These are phyloP conservation scores for Acestrorhynchus altus DNA, from an alignment of 2,797 vertebrate species.

Conservation along the genomic window DNA sequence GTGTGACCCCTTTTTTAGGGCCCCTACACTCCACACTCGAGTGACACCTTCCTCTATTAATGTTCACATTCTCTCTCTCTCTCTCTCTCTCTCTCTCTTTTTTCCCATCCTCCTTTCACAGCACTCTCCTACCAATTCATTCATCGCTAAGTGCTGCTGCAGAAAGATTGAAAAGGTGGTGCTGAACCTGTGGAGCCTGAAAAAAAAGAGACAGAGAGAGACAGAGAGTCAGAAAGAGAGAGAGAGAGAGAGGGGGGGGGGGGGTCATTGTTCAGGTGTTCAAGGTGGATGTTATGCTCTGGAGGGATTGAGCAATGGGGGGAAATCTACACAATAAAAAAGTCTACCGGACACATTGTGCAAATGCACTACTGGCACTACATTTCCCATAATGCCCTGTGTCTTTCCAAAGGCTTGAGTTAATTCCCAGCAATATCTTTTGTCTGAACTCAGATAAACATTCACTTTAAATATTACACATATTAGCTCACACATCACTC, in stretches of 20 bases:
- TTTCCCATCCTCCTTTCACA: constrained; percentile 61
- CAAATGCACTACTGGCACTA: too few species aligned
- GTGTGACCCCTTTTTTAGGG: constrained; percentile 70
- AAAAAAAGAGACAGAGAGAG: constrained; percentile 42
- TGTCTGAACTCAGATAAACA: too few species aligned
- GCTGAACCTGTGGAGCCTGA: constrained; percentile 78
- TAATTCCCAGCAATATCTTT: too few species aligned
- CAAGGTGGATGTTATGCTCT: too few species aligned
- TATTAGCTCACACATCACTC: too few species aligned
- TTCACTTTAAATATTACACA: too few species aligned
- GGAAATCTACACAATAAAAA: too few species aligned
- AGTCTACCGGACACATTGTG: too few species aligned
- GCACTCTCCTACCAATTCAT: constrained; percentile 82
- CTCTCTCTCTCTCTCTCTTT: constrained; percentile 42
- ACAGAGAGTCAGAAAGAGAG: constrained; percentile 43
- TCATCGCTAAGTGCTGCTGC: constrained; percentile 79
- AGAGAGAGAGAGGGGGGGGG: constrained; percentile 45
- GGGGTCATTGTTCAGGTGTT: neutral
- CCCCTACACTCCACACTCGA: constrained; percentile 74
- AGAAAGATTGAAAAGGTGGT: constrained; percentile 82
- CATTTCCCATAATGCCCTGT: too few species aligned
- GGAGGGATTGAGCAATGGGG: too few species aligned
- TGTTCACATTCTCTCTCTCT: constrained; percentile 54
- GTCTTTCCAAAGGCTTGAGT: too few species aligned
- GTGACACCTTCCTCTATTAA: constrained; percentile 73